A percentile compares a stretch with the other conserved stretches of the same genome.
Evolutionary conservation across 1,140 invertebrate species (phyloP).

Genomic region (Diabrotica virgifera): DNA sequence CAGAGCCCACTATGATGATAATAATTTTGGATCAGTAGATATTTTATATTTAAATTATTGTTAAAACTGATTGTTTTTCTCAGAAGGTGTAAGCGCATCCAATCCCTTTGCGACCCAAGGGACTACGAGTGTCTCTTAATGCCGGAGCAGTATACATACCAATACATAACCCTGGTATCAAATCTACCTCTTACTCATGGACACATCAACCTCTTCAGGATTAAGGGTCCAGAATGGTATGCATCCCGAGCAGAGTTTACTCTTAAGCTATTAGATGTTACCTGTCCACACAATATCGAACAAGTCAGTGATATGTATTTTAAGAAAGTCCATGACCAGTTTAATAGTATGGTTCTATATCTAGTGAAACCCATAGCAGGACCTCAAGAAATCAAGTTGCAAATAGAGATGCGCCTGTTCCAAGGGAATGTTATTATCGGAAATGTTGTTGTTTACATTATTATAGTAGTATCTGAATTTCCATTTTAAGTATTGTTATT

Average conservation of each 20-base stretch:
- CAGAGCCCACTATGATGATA: too few relatives aligned
- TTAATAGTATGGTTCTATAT: conserved; percentile 61
- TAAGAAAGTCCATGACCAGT: conserved; percentile 27
- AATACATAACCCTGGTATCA: conserved; percentile 86
- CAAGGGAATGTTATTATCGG: conserved; percentile 66
- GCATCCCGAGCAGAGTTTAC: conserved; percentile 71
- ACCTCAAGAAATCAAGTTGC: conserved; percentile 85
- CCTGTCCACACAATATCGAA: conserved; percentile 58
- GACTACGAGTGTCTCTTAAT: conserved; percentile 70
- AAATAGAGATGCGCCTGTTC: conserved; percentile 83
- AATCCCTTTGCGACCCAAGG: conserved; percentile 62
- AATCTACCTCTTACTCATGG: conserved; percentile 73
- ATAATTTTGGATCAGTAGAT: too few relatives aligned
- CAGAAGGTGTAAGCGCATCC: conserved; percentile 77
- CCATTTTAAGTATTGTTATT: conserved; percentile 59
- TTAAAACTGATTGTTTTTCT: conserved; percentile 40
- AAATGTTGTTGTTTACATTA: conserved; percentile 77
- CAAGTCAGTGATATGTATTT: conserved; percentile 67
- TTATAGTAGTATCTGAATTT: conserved; percentile 82
- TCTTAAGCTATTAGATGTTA: conserved; percentile 64
- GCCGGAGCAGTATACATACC: conserved; percentile 83
- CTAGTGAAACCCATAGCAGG: conserved; percentile 71
- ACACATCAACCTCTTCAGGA: conserved; percentile 79
- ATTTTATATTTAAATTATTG: too few relatives aligned
- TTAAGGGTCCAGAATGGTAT: conserved; percentile 71